Evolutionary conservation across 2,888 invertebrate species (phyloP).

Genomic region (Hemicrepidius hirtus): DNA sequence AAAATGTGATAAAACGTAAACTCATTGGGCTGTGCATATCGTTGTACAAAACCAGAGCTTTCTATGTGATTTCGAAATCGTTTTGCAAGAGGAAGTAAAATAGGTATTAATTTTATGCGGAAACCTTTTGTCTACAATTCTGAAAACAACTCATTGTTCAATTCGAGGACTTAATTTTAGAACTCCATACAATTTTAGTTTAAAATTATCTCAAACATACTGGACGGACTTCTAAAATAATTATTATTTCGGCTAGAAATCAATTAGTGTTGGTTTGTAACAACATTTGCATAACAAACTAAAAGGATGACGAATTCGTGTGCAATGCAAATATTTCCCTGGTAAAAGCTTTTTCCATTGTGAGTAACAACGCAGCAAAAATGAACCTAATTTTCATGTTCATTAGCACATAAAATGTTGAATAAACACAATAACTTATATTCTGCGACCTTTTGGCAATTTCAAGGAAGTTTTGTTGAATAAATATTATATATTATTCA

Average conservation of each 20-base stretch:
- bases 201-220: too few relatives aligned
- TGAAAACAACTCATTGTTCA: conserved; percentile 11
- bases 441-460: not conserved
- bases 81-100: not conserved
- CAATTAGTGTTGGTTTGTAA: too few relatives aligned
- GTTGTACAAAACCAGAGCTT: conserved; percentile 6
- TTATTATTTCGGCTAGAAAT: too few relatives aligned
- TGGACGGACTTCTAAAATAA: too few relatives aligned
- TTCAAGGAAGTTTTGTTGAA: too few relatives aligned
- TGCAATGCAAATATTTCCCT: too few relatives aligned
- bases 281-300: too few relatives aligned
- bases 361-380: not conserved
- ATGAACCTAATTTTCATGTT: conserved; percentile 5
- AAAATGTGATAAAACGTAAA: conserved; percentile 2
- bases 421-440: conserved; percentile 2
- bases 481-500: too few relatives aligned
- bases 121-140: not conserved
- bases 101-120: conserved; percentile 11
- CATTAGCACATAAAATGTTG: conserved; percentile 4
- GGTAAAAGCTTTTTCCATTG: not conserved
- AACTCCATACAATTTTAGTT: too few relatives aligned
- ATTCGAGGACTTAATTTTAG: not conserved
- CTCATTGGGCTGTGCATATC: conserved; percentile 10
- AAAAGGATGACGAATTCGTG: too few relatives aligned
- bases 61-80: conserved; percentile 1